phyloP scores from a whole-genome alignment of 1,140 invertebrate genomes.

The Acromyrmex heyeri region DNA sequence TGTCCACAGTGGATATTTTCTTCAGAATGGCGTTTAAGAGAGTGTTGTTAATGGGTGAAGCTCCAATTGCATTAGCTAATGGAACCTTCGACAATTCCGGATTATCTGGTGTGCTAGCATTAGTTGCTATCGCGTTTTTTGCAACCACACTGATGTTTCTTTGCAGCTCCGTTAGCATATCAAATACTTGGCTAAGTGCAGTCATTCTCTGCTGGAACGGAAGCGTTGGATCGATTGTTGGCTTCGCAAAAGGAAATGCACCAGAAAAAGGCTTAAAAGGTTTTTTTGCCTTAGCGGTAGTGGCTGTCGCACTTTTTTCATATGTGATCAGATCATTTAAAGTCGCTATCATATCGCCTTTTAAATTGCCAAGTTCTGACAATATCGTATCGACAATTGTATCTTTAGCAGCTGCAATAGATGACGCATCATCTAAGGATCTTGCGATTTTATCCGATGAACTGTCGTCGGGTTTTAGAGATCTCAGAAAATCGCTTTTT shows the following conservation, averaged over 20 bases:
- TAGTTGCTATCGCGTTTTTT: slow-evolving; percentile 74
- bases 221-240: slow-evolving; percentile 75
- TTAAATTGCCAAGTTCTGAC: slow-evolving; percentile 79
- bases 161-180: slow-evolving; percentile 82
- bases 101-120: slow-evolving; percentile 13
- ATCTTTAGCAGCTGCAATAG: slow-evolving; percentile 81
- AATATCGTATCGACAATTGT: slow-evolving; percentile 81
- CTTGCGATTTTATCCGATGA: slow-evolving; percentile 66
- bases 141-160: slow-evolving; percentile 81
- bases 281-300: slow-evolving; percentile 67
- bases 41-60: slow-evolving; percentile 71
- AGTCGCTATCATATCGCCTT: slow-evolving; percentile 81
- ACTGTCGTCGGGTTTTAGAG: slow-evolving; percentile 63
- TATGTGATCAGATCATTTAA: slow-evolving; percentile 80
- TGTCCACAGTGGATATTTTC: slow-evolving; percentile 67
- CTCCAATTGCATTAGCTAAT: neutral
- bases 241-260: slow-evolving; percentile 74
- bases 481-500: slow-evolving; percentile 71
- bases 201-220: slow-evolving; percentile 83
- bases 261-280: slow-evolving; percentile 76
- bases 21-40: slow-evolving; percentile 79
- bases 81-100: neutral
- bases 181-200: slow-evolving; percentile 83
- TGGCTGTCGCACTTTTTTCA: slow-evolving; percentile 73
- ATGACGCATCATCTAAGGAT: slow-evolving; percentile 79